phyloP scores from a whole-genome alignment of 2,113 vertebrate species.

The Chinchilla lanigera region DNA sequence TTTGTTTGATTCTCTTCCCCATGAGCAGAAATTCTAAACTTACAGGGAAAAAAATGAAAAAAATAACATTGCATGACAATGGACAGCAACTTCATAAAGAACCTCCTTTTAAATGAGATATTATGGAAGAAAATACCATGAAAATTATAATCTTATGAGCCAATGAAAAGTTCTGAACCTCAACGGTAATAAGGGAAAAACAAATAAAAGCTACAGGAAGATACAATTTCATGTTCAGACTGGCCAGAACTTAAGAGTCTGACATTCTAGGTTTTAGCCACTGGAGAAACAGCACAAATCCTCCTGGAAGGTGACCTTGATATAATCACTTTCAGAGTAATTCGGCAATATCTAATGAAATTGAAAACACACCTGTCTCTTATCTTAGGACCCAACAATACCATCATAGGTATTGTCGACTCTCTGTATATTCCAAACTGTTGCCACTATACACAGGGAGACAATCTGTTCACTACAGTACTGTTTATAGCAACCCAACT shows the following conservation, averaged over 20 bases:
- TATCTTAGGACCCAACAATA: neutral
- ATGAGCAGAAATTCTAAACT: no score
- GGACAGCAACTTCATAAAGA: no score
- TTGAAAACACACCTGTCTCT: neutral
- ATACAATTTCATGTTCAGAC: neutral
- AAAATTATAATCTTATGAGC: no score
- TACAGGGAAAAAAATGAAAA: no score
- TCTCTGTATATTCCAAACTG: neutral
- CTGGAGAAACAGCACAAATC: neutral
- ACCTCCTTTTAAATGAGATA: no score
- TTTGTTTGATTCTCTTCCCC: no score
- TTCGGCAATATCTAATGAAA: neutral
- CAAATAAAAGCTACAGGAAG: neutral
- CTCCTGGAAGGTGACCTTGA: neutral
- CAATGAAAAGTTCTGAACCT: conserved; percentile 27
- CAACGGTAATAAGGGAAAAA: neutral
- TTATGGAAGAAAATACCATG: no score
- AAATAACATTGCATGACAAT: no score
- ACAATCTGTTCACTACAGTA: neutral
- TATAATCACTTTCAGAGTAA: neutral
- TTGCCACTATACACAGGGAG: neutral
- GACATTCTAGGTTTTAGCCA: neutral
- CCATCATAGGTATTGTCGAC: neutral
- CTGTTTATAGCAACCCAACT: neutral
- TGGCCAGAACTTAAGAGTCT: neutral